Percentiles rank a stretch among this genome's conserved stretches.
These are phyloP conservation scores for Synanthedon andrenaeformis DNA, from an alignment of 2,888 invertebrate genomes.

Conservation along the genomic window DNA sequence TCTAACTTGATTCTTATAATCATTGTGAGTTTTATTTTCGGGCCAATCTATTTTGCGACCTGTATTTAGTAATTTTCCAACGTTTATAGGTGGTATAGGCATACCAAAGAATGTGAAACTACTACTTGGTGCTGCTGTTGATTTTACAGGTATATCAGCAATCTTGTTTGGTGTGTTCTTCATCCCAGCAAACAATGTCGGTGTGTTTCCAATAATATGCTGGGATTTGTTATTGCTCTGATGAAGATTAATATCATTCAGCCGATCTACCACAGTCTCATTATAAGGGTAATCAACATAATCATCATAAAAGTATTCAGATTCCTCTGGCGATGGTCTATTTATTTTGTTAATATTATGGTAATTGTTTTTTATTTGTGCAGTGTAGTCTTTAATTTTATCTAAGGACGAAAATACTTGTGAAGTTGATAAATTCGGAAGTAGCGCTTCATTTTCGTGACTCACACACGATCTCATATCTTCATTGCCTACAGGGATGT, in stretches of 20 bases:
- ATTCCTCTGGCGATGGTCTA: conserved; percentile 78
- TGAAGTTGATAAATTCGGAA: conserved; percentile 65
- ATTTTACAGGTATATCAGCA: conserved; percentile 20
- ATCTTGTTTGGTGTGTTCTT: conserved; percentile 43
- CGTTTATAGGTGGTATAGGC: conserved; percentile 79
- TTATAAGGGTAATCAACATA: conserved; percentile 83
- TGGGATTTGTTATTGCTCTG: conserved; percentile 45
- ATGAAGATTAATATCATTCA: conserved; percentile 34
- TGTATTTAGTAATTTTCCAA: conserved; percentile 73
- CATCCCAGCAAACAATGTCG: conserved; percentile 56
- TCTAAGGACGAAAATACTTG: conserved; percentile 72
- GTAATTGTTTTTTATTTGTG: conserved; percentile 52
- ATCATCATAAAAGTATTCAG: conserved; percentile 86
- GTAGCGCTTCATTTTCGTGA: conserved; percentile 77
- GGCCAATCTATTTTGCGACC: conserved; percentile 60
- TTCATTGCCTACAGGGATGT: conserved; percentile 53
- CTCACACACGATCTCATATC: conserved; percentile 71
- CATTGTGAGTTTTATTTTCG: conserved; percentile 40
- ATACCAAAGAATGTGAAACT: conserved; percentile 89
- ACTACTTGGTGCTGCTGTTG: conserved; percentile 62
- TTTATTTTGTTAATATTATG: conserved; percentile 52
- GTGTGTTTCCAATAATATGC: conserved; percentile 67
- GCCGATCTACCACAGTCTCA: conserved; percentile 59
- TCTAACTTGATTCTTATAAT: conserved; percentile 42
- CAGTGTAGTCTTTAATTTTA: conserved; percentile 61